Percentiles rank a stretch among this genome's conserved stretches.
Evolutionary conservation across 1,140 invertebrate species (phyloP).

Genomic region (Maniola jurtina): DNA sequence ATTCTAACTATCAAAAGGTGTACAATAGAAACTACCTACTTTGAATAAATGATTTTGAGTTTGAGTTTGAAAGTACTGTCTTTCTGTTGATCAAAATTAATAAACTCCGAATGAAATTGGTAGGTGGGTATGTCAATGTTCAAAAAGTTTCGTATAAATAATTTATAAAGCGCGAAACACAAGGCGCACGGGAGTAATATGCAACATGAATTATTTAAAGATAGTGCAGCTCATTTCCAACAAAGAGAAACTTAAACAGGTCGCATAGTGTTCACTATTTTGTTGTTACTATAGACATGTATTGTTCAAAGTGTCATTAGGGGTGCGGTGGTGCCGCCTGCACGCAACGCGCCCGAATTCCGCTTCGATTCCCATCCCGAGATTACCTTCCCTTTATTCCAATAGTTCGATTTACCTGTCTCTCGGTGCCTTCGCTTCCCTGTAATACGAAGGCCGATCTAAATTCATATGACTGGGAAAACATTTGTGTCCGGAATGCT

Average conservation of each 20-base stretch:
- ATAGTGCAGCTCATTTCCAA: constrained; percentile 28
- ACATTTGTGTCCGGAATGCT: constrained; percentile 67
- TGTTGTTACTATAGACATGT: constrained; percentile 29
- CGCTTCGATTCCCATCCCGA: constrained; percentile 34
- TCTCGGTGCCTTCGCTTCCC: constrained; percentile 55
- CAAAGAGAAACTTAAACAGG: constrained; percentile 29
- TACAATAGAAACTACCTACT: too few relatives aligned
- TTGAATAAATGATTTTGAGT: too few relatives aligned
- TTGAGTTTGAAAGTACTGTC: too few relatives aligned
- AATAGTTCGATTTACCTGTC: constrained; percentile 68
- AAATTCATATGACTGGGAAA: constrained; percentile 74
- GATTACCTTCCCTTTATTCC: constrained; percentile 52
- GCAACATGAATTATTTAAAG: constrained; percentile 36
- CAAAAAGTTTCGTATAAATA: constrained; percentile 27
- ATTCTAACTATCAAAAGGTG: too few relatives aligned
- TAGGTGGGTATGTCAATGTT: constrained; percentile 11
- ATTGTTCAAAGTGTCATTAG: constrained; percentile 39
- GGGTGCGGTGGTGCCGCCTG: constrained; percentile 40
- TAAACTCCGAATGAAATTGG: constrained; percentile 12
- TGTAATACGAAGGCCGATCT: constrained; percentile 67
- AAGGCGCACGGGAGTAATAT: constrained; percentile 34
- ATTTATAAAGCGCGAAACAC: constrained; percentile 32
- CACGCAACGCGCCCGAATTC: constrained; percentile 36
- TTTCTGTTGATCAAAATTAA: background rate
- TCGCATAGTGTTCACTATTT: constrained; percentile 26